Percentiles rank a stretch among this genome's conserved stretches.
phyloP scores from a whole-genome alignment of 1,140 invertebrate genomes.

The Eubasilissa regina region DNA sequence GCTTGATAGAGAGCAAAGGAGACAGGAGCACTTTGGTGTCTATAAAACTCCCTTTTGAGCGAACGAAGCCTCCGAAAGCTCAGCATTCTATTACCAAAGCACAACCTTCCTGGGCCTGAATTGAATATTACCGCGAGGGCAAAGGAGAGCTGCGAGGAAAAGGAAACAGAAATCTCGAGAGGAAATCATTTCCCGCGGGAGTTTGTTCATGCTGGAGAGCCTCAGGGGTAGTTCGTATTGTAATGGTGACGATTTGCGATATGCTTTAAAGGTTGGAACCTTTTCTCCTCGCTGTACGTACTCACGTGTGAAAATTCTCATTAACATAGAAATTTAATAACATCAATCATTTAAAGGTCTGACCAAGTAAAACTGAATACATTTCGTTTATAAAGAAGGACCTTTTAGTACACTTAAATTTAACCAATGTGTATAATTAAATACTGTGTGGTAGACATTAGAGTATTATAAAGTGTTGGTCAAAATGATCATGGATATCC shows the following conservation, averaged over 20 bases:
- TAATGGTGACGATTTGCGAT: constrained; percentile 12
- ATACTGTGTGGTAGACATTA: too few relatives aligned
- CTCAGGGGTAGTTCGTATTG: constrained; percentile 5
- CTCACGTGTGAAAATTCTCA: too few relatives aligned
- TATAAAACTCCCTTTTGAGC: constrained; percentile 21
- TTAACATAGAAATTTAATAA: too few relatives aligned
- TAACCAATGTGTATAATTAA: too few relatives aligned
- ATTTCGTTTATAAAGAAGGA: too few relatives aligned
- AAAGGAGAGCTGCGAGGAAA: constrained; percentile 4
- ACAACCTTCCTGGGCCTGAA: constrained; percentile 8
- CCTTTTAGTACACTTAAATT: too few relatives aligned
- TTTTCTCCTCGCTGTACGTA: background rate
- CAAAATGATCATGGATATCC: too few relatives aligned
- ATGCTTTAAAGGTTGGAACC: background rate
- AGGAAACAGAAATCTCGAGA: constrained; percentile 13
- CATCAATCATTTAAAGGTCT: too few relatives aligned
- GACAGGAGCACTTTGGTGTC: constrained; percentile 12
- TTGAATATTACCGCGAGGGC: constrained; percentile 18
- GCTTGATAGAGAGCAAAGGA: background rate
- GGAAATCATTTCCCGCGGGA: constrained; percentile 15
- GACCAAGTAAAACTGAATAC: too few relatives aligned
- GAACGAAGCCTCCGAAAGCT: background rate
- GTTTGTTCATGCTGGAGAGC: background rate
- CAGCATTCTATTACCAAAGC: constrained; percentile 35
- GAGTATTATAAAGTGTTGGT: too few relatives aligned